Base-by-base conservation (phyloP, 2,888 invertebrate genomes). In the Eupelmus urozonus region DNA sequence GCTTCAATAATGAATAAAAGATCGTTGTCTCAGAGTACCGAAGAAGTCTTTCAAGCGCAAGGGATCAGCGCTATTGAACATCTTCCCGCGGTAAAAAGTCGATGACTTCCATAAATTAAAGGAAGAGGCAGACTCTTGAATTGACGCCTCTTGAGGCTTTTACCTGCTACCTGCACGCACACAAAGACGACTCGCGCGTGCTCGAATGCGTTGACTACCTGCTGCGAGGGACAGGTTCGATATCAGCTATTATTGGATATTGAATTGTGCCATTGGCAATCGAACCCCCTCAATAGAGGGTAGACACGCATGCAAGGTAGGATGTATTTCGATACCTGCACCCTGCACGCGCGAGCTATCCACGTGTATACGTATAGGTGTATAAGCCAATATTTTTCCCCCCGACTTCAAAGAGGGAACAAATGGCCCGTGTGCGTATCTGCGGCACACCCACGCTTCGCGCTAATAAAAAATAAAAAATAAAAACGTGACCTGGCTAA, bases 241-340 rank as follows among this genome's bases (percentile, higher is more conserved):
- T 77, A 75, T 80, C 80, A 55, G 45, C 78, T 78, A 81, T 82
- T 85, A 85, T 85, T 83, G 84, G 81, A 76, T 84, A 86, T 85
- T 82, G 84, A 85, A 84, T 81, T 82, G 84, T 59, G 72, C 76
- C 73, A 76, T 83, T 85, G 85, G 81, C 80, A 83, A 82, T 83
- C 82, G 82, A 80, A 84, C 82, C 84, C 83, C 82, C 83, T 83
- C 72, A 73, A 51, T 69, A 40, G 63, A 63, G 69, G 62, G 69
- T 69, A 51, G 18, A 63, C 60, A 70, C 69, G 69, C 63, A 63
- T 40, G 40, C 55, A 55, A 4, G 2, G n/a, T 16, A 5, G 2
- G 25, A 18, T 57, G 55, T 60, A 74, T 71, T 79, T 45, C 45
- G 18, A 75, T 67, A 71, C 67, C 71, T 71, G 62, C 42, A 49